These are phyloP conservation scores for Atlantisia rogersi DNA, from an alignment of 2,113 vertebrate species.

Conservation along the genomic window DNA sequence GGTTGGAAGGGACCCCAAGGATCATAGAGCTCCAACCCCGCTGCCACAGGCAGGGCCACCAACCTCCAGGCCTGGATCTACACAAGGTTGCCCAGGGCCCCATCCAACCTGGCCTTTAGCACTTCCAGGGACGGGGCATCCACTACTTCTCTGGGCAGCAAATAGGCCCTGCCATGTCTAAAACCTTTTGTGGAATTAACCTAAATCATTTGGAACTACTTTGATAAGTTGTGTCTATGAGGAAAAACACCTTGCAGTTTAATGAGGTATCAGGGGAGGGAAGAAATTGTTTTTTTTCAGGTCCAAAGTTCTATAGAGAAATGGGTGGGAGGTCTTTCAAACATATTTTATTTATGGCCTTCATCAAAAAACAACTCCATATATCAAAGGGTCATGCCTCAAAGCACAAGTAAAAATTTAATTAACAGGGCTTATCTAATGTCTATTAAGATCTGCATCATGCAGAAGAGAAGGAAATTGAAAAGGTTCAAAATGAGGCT, in stretches of 20 bases:
- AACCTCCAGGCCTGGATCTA: no score
- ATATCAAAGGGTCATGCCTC: not conserved
- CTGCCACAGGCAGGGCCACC: no score
- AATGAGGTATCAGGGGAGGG: not conserved
- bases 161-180: not conserved
- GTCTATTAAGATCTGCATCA: not conserved
- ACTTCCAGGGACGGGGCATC: no score
- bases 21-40: no score
- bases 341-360: not conserved
- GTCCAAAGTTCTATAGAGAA: not conserved
- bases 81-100: no score
- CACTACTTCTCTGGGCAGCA: no score
- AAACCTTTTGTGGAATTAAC: not conserved
- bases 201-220: not conserved
- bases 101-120: no score
- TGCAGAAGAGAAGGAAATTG: not conserved
- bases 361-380: not conserved
- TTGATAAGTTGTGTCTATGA: not conserved
- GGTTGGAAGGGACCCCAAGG: no score
- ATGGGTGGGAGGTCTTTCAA: not conserved
- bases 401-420: constrained; percentile 8
- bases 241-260: not conserved
- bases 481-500: not conserved
- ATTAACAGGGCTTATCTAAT: not conserved
- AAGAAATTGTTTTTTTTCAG: not conserved